Conservation (phyloP, 2,888 invertebrate species). For the Pycnomerus fuliginosus region DNA sequence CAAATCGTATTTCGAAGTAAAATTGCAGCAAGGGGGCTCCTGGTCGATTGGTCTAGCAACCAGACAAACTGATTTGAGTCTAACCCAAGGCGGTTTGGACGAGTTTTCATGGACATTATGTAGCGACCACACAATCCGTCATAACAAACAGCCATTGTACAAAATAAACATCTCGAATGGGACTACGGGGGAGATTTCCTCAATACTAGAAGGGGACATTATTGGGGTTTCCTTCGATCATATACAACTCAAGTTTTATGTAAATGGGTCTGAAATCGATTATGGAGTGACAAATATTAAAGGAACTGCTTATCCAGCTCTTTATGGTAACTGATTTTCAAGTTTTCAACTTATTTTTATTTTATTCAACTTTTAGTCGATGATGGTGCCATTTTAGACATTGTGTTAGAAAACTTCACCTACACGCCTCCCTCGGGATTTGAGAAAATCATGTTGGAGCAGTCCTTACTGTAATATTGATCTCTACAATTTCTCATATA, state of each 20-base stretch:
- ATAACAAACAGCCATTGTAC: conserved; percentile 78
- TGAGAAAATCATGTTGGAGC: conserved; percentile 95
- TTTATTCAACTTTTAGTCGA: conserved; percentile 66
- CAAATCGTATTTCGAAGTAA: conserved; percentile 98
- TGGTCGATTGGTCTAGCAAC: conserved; percentile 97
- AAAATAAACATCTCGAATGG: conserved; percentile 48
- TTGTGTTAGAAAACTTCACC: conserved; percentile 86
- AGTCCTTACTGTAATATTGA: conserved; percentile 81
- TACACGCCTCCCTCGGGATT: conserved; percentile 83
- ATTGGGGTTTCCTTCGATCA: conserved; percentile 95
- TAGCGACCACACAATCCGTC: conserved; percentile 83
- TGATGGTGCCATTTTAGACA: conserved; percentile 95
- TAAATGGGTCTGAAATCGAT: conserved; percentile 88
- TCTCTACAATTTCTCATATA: conserved; percentile 18
- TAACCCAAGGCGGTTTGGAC: conserved; percentile 83
- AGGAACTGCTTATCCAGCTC: conserved; percentile 87
- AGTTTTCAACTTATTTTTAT: conserved; percentile 10
- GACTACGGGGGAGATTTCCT: conserved; percentile 51
- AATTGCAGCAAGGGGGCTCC: conserved; percentile 91
- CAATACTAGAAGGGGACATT: conserved; percentile 90
- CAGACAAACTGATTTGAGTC: conserved; percentile 80
- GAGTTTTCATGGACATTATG: conserved; percentile 91
- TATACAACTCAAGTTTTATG: conserved; percentile 89
- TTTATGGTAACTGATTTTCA: conserved; percentile 72
- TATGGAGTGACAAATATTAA: conserved; percentile 84